Evolutionary conservation across 2,797 vertebrate genomes (phyloP).

Genomic region (Neosilurus mollespiculum): DNA sequence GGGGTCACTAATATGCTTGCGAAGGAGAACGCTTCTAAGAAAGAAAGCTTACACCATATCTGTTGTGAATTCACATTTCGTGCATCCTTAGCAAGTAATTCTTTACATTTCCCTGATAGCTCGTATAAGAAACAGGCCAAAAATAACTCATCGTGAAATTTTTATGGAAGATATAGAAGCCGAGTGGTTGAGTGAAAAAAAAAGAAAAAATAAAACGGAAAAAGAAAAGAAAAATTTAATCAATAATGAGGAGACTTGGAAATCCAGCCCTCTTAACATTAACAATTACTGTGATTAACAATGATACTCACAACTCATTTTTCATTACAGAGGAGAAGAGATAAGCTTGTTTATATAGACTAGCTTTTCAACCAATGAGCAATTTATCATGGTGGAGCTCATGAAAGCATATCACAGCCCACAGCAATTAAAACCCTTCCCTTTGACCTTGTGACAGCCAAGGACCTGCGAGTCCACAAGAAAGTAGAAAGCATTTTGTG

Average conservation of each 20-base stretch:
- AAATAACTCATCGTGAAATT: slow-evolving; percentile 74
- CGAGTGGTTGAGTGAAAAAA: slow-evolving; percentile 61
- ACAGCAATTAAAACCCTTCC: slow-evolving; percentile 83
- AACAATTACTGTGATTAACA: slow-evolving; percentile 94
- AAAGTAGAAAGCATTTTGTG: slow-evolving; percentile 51
- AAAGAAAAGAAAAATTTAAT: slow-evolving; percentile 79
- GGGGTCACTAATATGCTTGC: slow-evolving; percentile 45
- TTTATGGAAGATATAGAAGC: slow-evolving; percentile 57
- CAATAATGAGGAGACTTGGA: slow-evolving; percentile 82
- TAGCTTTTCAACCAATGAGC: slow-evolving; percentile 83
- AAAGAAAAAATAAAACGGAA: no score
- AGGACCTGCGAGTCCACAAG: slow-evolving; percentile 65
- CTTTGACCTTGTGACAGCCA: slow-evolving; percentile 76
- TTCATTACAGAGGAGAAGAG: slow-evolving; percentile 84
- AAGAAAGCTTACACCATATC: slow-evolving; percentile 42
- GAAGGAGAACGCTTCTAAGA: slow-evolving; percentile 38
- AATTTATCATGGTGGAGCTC: slow-evolving; percentile 81
- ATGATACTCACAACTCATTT: slow-evolving; percentile 90
- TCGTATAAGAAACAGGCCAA: slow-evolving; percentile 61
- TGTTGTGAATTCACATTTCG: slow-evolving; percentile 38
- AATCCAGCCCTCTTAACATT: slow-evolving; percentile 85
- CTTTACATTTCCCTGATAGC: slow-evolving; percentile 56
- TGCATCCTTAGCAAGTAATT: slow-evolving; percentile 69
- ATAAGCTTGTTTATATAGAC: slow-evolving; percentile 93
- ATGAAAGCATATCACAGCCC: slow-evolving; percentile 73